Conservation (phyloP, 1,140 invertebrate genomes). For the Hypothenemus hampei region DNA sequence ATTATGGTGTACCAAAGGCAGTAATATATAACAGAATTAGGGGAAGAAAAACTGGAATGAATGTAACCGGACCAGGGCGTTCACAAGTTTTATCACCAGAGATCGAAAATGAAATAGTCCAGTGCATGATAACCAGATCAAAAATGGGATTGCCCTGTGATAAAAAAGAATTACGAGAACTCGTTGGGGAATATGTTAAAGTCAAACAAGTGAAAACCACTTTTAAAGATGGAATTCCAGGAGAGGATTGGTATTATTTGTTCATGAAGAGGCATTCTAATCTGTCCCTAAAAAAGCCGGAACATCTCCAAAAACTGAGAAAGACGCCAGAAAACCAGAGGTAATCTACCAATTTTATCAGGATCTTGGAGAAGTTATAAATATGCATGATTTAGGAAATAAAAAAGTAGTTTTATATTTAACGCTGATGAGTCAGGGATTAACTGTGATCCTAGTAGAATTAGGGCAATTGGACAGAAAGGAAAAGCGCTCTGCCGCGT, state of each 20-base stretch:
- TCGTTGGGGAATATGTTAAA: constrained; percentile 15
- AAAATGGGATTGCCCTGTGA: constrained; percentile 18
- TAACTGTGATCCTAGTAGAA: constrained; percentile 13
- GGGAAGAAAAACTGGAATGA: constrained; percentile 16
- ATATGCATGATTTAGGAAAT: not conserved
- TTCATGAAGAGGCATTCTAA: constrained; percentile 4
- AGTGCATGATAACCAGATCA: constrained; percentile 12
- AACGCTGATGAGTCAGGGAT: constrained; percentile 26
- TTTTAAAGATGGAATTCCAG: constrained; percentile 20
- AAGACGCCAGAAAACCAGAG: constrained; percentile 23
- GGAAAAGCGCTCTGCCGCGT: constrained; percentile 32
- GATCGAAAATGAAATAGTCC: constrained; percentile 12
- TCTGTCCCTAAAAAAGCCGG: constrained; percentile 23
- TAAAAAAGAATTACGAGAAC: constrained; percentile 9
- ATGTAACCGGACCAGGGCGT: constrained; percentile 1
- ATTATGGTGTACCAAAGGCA: constrained; percentile 15
- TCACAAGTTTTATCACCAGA: not conserved
- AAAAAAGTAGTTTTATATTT: constrained; percentile 22
- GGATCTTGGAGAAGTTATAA: constrained; percentile 10
- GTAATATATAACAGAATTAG: constrained; percentile 22
- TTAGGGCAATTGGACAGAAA: constrained; percentile 31
- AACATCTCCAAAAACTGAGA: constrained; percentile 25
- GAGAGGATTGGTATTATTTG: constrained; percentile 23
- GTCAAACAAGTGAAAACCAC: constrained; percentile 10
- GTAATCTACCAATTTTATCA: constrained; percentile 28